Conservation (phyloP, 2,888 invertebrate genomes). For the Catocala sponsa region DNA sequence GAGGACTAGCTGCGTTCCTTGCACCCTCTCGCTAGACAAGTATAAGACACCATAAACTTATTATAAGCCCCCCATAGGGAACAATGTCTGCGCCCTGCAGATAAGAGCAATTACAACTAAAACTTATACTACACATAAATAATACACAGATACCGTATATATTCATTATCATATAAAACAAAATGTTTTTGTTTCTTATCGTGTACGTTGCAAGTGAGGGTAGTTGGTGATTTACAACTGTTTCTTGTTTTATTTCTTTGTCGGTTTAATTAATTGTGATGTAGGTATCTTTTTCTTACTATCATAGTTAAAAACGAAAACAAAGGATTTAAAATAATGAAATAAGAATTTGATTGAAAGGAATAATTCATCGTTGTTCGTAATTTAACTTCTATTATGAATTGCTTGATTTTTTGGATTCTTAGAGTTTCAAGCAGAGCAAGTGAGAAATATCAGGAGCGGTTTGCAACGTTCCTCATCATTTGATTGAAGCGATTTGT, state of each 20-base stretch:
- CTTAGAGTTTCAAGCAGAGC: too few relatives aligned
- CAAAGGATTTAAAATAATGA: too few relatives aligned
- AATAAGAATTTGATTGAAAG: too few relatives aligned
- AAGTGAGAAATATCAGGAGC: too few relatives aligned
- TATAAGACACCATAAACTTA: conserved; percentile 14
- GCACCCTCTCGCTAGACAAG: conserved; percentile 1
- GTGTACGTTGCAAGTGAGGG: conserved; percentile 19
- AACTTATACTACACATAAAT: conserved; percentile 21
- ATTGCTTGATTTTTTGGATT: too few relatives aligned
- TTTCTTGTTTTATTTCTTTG: conserved; percentile 2
- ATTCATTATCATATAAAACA: conserved; percentile 27
- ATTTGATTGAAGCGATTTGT: too few relatives aligned
- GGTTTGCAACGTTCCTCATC: too few relatives aligned
- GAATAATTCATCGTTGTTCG: too few relatives aligned
- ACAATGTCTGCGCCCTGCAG: conserved; percentile 3
- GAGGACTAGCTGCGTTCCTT: neutral
- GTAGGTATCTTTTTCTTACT: too few relatives aligned
- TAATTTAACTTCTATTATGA: too few relatives aligned
- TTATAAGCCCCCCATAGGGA: conserved; percentile 14
- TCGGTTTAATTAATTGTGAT: too few relatives aligned
- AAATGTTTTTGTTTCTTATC: conserved; percentile 32
- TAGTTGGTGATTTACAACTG: conserved; percentile 11
- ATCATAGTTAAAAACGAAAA: too few relatives aligned
- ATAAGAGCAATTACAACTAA: conserved; percentile 18
- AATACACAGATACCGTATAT: conserved; percentile 26